Base-by-base conservation (phyloP, 2,888 invertebrate genomes). In the Steinernema carpocapsae region DNA sequence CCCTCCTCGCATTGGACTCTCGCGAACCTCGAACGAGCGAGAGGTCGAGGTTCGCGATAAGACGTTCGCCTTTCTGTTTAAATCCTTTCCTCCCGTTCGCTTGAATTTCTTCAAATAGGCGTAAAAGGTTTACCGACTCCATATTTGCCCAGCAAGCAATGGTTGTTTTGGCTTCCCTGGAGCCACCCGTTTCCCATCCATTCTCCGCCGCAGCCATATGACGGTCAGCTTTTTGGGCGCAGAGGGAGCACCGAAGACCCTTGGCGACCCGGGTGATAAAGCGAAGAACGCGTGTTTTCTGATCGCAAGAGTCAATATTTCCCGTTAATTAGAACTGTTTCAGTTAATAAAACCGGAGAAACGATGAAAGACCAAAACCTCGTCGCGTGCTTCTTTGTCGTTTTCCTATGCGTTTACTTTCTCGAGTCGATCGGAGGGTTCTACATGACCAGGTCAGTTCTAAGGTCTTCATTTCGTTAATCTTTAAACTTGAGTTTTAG, bases 351-450 rank as follows among this genome's bases (percentile, higher is more conserved):
- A 37, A 64, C 17, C 64, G 64, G 17, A 29, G 32, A 37, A 37
- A 37, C 64, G 64, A 64, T 64, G 64, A 64, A 64, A 1, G 64
- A 64, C 64, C 64, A 64, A 29, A 22, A 64, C 17, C 64, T 64
- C 32, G 64, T 64, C 4, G 17, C 26, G 45, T 77, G 76, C 64
- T 85, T 85, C 76, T 80, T 84, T 74, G 76, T 78, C 56, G 76
- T 87, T 0, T 87, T 87, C 76, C 80, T 85, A 43, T 72, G 80
- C 19, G 85, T 85, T 29, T 87, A 87, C 76, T 87, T 87, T 72
- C 77, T 87, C 56, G 87, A 87, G 76, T 84, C 87, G 19, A 87
- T 87, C 73, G 86, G 85, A 42, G 86, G 86, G 59, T 87, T 87
- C 72, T 87, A 86, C 76, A 84, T 88, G 85, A 85, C 86, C 52